These are phyloP conservation scores for Allacma fusca DNA, from an alignment of 2,888 invertebrate genomes.

Conservation along the genomic window DNA sequence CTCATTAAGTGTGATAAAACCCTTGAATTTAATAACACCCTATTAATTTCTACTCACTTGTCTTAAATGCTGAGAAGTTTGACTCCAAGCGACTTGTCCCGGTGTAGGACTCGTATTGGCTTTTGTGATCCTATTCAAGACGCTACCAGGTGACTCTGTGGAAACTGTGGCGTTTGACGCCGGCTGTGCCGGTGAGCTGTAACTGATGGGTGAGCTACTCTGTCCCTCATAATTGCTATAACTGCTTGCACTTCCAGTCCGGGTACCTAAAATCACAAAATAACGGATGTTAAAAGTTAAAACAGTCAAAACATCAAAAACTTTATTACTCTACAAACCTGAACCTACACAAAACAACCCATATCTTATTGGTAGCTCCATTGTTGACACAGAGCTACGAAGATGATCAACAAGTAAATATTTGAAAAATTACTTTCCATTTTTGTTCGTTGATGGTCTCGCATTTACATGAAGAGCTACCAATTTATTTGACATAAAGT, in stretches of 20 bases:
- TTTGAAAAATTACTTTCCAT: constrained; percentile 15
- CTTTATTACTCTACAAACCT: not conserved
- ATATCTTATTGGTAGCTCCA: not conserved
- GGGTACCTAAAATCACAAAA: constrained; percentile 65
- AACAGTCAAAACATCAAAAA: not conserved
- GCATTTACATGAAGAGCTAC: not conserved
- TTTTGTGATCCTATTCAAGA: constrained; percentile 74
- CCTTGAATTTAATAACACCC: constrained; percentile 5
- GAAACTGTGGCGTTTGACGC: constrained; percentile 68
- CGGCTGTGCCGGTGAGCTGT: constrained; percentile 70
- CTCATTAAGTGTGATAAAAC: constrained; percentile 1
- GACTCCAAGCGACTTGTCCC: constrained; percentile 73
- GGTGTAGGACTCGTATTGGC: constrained; percentile 77
- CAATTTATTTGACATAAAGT: constrained; percentile 28
- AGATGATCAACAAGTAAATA: not conserved
- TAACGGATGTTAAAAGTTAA: not conserved
- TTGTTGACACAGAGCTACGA: not conserved
- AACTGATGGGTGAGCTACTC: constrained; percentile 76
- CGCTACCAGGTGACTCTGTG: constrained; percentile 64
- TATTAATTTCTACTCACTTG: constrained; percentile 65
- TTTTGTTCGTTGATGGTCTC: not conserved
- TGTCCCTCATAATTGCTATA: constrained; percentile 76
- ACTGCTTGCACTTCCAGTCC: constrained; percentile 74
- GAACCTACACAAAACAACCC: constrained; percentile 7
- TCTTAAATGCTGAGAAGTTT: constrained; percentile 65